These are phyloP conservation scores for Ostrea edulis DNA, from an alignment of 1,140 invertebrate genomes.

Conservation along the genomic window DNA sequence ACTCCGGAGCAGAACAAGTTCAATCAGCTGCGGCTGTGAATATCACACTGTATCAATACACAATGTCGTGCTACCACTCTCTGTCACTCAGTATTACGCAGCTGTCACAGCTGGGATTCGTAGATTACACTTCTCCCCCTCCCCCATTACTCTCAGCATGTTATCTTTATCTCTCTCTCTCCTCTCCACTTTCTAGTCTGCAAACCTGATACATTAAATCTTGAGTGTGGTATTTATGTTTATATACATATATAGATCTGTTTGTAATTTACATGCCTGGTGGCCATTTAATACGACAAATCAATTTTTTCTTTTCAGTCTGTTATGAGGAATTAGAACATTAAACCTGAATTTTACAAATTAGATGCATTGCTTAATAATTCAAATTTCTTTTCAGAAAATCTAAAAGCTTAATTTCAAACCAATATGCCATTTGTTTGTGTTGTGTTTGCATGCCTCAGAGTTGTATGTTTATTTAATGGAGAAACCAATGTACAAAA, in stretches of 20 bases:
- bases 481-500: too few relatives aligned
- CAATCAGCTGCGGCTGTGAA: not conserved
- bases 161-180: not conserved
- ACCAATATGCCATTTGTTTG: too few relatives aligned
- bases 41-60: constrained; percentile 29
- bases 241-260: not conserved
- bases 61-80: not conserved
- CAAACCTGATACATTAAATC: not conserved
- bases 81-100: constrained; percentile 2
- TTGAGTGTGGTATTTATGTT: not conserved
- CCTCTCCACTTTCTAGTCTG: not conserved
- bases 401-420: too few relatives aligned
- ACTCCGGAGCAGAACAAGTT: not conserved
- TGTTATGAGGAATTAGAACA: not conserved
- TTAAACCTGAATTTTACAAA: too few relatives aligned
- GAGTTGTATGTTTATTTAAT: too few relatives aligned
- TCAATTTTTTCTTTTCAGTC: not conserved
- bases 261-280: not conserved
- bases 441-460: too few relatives aligned
- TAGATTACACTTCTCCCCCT: not conserved
- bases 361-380: too few relatives aligned
- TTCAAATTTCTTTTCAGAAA: too few relatives aligned
- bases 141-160: not conserved
- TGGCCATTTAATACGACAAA: not conserved
- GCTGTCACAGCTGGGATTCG: constrained; percentile 4